Evolutionary conservation across 2,888 invertebrate species (phyloP).

Genomic region (Apoderus coryli): DNA sequence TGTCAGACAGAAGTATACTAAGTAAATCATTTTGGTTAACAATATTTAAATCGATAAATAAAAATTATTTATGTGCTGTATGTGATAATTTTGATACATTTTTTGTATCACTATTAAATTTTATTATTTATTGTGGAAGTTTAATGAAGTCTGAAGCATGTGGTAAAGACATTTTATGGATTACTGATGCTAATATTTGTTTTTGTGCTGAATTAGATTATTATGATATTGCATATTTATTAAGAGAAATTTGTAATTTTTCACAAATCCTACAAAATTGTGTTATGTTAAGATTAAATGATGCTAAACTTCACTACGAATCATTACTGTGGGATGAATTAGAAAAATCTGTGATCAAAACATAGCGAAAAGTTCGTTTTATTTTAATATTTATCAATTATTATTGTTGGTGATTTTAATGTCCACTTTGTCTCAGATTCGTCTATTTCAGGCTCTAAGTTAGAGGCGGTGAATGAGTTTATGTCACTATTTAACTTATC

Average conservation of each 20-base stretch:
- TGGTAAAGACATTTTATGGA: constrained; percentile 26
- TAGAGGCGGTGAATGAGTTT: no score
- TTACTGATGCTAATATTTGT: constrained; percentile 22
- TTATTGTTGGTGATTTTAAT: no score
- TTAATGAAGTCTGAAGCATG: constrained; percentile 30
- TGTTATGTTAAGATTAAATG: constrained; percentile 33
- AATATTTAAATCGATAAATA: constrained; percentile 26
- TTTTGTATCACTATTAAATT: constrained; percentile 31
- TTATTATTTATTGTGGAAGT: constrained; percentile 33
- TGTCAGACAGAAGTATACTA: constrained; percentile 26
- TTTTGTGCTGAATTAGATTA: constrained; percentile 36
- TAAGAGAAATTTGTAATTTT: constrained; percentile 33
- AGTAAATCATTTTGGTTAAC: constrained; percentile 29
- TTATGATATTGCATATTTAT: constrained; percentile 33
- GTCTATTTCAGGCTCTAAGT: no score
- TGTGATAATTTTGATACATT: constrained; percentile 29
- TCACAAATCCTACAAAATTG: constrained; percentile 29
- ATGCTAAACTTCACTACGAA: constrained; percentile 31
- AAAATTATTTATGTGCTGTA: constrained; percentile 24
- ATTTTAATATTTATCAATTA: no score
- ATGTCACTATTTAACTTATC: no score
- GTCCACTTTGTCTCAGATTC: no score
- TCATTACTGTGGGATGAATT: constrained; percentile 32
- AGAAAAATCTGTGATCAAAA: no score
- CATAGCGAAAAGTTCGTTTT: no score